These are phyloP conservation scores for Cosmorhoe ocellata DNA, from an alignment of 2,888 invertebrate genomes.

Conservation along the genomic window DNA sequence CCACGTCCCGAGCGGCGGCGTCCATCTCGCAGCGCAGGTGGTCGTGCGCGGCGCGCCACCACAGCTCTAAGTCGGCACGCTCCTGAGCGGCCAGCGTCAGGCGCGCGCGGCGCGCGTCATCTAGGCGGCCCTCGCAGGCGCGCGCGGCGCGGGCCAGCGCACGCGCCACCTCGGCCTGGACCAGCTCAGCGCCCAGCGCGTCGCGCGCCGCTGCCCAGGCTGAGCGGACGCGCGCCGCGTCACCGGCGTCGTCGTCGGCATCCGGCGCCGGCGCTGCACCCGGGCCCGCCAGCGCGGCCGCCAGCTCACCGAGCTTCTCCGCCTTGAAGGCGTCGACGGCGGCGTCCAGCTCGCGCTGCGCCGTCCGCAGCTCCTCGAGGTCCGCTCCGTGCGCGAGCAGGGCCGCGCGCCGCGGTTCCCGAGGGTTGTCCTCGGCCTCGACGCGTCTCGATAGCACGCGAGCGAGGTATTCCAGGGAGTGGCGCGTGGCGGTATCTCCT, in stretches of 20 bases:
- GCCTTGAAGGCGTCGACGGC: constrained; percentile 85
- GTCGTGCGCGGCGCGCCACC: constrained; percentile 88
- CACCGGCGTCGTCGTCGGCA: constrained; percentile 72
- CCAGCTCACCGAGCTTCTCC: constrained; percentile 86
- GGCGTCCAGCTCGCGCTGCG: constrained; percentile 84
- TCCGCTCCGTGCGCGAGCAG: constrained; percentile 72
- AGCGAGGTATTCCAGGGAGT: constrained; percentile 87
- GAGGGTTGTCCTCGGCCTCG: constrained; percentile 63
- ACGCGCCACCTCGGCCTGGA: constrained; percentile 89
- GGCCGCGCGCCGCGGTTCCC: constrained; percentile 56
- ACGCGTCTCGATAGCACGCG: constrained; percentile 89
- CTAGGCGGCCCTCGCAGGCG: constrained; percentile 84
- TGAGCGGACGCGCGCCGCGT: constrained; percentile 87
- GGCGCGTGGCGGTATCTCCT: constrained; percentile 61
- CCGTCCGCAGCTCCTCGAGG: constrained; percentile 75
- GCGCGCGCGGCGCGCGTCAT: constrained; percentile 77
- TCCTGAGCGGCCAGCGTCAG: constrained; percentile 86
- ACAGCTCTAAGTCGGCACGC: constrained; percentile 87
- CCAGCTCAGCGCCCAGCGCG: constrained; percentile 87
- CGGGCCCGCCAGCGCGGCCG: constrained; percentile 78
- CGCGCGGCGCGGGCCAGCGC: constrained; percentile 87
- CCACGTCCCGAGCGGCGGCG: constrained; percentile 85
- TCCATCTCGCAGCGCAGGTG: constrained; percentile 88
- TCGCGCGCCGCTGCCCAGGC: constrained; percentile 90
- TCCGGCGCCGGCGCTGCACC: constrained; percentile 77